Evolutionary conservation across 2,113 vertebrate genomes (phyloP), one percentile per base, ranked within the genome.

Genomic region (Oreochromis tanganicae): DNA sequence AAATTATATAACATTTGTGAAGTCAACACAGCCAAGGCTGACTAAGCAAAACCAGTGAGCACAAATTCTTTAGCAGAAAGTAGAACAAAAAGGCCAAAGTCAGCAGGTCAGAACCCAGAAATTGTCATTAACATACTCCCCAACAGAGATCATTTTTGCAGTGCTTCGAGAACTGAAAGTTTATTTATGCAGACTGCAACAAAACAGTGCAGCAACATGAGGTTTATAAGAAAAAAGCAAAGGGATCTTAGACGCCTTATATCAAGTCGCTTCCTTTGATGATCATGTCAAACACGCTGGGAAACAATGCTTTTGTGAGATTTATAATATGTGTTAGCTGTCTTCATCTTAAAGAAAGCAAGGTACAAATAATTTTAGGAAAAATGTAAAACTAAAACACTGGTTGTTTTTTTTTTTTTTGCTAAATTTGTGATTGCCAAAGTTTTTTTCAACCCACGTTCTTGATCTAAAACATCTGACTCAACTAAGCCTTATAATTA

Each of bases 1-100:
- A 71, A 71, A 71, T 43, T 27, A 38, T 66, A 66, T 66, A 27
- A 71, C 24, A 71, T 71, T 24, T 71, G 38, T 43, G 66, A 68
- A 2, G 7, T 9, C 12, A 71, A 43, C 36, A 71, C 36, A 71
- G 66, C 1, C 66, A 27, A 43, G 13, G n/a, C 36, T 71, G 66
- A 71, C 66, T 24, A 71, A 43, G 38, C 66, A 24, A 71, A 71
- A 24, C 38, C 66, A 71, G 66, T 10, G 12, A 71, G 66, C n/a
- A 16, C 2, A 27, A 0, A 71, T 71, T 71, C 12, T 4, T 71
- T 71, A 27, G 12, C 66, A 16, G 38, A 24, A 71, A 24, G 38
- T 43, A 43, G 38, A 43, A 43, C 66, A 71, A 24, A 43, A 43
- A 43, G 38, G 38, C 66, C 12, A 24, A 14, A 71, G 66, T 24